Conservation (phyloP, 2,113 vertebrate genomes). For the Ictalurus punctatus region DNA sequence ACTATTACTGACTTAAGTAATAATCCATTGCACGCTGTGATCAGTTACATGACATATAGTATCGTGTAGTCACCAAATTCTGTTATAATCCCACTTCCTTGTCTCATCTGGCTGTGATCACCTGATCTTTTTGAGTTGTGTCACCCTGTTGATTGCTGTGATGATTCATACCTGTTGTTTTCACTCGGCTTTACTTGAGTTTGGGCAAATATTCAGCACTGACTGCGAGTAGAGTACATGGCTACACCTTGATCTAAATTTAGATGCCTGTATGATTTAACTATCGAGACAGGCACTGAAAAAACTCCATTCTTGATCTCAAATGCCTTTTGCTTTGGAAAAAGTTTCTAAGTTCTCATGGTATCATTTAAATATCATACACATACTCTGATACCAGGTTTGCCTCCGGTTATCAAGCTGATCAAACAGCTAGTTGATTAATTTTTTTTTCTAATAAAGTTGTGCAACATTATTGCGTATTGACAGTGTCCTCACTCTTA, state of each 20-base stretch:
- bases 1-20: not conserved
- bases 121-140: slow-evolving; percentile 1
- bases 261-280: not conserved
- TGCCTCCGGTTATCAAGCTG: no score
- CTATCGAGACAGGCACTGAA: not conserved
- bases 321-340: not conserved
- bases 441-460: not conserved
- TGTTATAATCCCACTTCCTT: not conserved
- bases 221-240: not conserved
- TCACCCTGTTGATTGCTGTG: slow-evolving; percentile 1
- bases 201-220: not conserved
- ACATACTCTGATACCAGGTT: not conserved
- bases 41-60: not conserved
- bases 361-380: not conserved
- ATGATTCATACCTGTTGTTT: slow-evolving; percentile 21
- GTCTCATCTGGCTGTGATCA: not conserved
- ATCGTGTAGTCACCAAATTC: not conserved
- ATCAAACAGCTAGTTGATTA: not conserved
- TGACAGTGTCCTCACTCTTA: not conserved
- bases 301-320: not conserved
- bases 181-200: not conserved
- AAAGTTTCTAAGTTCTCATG: not conserved
- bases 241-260: not conserved
- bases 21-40: not conserved
- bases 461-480: not conserved